Evolutionary conservation across 30 jellyfish, hydroid and myxozoan genomes (phyloP).

Genomic region (Hydractinia echinata): DNA sequence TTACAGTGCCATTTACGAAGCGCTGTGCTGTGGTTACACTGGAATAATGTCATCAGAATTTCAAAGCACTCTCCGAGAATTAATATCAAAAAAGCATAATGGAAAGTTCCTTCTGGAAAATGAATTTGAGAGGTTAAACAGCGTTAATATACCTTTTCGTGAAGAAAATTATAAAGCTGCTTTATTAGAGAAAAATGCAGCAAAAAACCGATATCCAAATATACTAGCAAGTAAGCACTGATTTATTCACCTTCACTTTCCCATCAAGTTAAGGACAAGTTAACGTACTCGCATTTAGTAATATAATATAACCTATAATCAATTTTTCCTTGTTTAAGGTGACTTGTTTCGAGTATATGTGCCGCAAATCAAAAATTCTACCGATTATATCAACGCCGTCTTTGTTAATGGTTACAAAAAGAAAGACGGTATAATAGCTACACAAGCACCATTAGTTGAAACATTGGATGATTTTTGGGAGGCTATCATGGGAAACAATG

Average conservation of each 20-base stretch:
- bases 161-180: too few species aligned
- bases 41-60: conserved; percentile 4
- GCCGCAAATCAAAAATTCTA: neutral
- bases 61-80: neutral
- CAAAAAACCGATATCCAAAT: too few species aligned
- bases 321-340: neutral
- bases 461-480: conserved; percentile 16
- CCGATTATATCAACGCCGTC: neutral
- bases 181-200: too few species aligned
- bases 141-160: too few species aligned
- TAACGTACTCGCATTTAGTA: too few species aligned
- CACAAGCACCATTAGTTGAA: conserved; percentile 7
- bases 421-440: neutral
- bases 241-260: conserved; percentile 42
- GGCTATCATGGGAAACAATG: conserved; percentile 7
- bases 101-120: conserved; percentile 4
- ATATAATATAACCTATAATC: neutral
- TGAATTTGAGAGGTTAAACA: too few species aligned
- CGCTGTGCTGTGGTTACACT: conserved; percentile 23
- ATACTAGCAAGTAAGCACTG: conserved; percentile 9
- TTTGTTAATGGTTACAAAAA: conserved; percentile 30
- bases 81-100: neutral
- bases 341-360: neutral
- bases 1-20: conserved; percentile 27
- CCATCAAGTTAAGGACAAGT: neutral